Evolutionary conservation across 2,888 invertebrate genomes (phyloP), one percentile per base, ranked within the genome.

Genomic region (Ichneumoninae sp.): DNA sequence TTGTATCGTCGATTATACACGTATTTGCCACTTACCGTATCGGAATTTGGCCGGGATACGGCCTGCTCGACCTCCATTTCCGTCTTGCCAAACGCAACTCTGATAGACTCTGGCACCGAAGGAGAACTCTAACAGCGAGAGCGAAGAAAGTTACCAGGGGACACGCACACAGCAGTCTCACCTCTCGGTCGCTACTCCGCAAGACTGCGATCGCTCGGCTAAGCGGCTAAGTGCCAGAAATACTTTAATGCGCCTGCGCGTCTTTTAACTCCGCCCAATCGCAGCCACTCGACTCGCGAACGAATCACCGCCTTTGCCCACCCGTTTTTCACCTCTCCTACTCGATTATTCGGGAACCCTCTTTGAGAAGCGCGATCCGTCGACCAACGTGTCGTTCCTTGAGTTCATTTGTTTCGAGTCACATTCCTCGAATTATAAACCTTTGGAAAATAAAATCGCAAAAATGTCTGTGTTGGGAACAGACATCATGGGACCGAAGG

Each of bases 181-280:
- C 26, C 33, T 78, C 71, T 80, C 68, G 68, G 50, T 66, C 79
- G 73, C 83, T 79, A 79, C 78, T 78, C 68, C 79, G 79, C 79
- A 79, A 83, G 83, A 83, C 83, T 83, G 60, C 79, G 57, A 47
- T 50, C 16, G 36, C 66, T 68, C 52, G 80, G 60, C 79, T 63
- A 77, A 80, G 76, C 85, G 85, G 47, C 85, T 95, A 96, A 96
- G 96, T 96, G 94, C 94, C 94, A 93, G 93, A 95, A 95, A 95
- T 92, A 89, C 90, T 89, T 89, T 91, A 95, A 91, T 95, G 95
- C 96, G 96, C 96, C 95, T 95, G 96, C 95, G 95, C 89, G 60
- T 19, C 40, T 44, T 54, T 40, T 30, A 57, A 75, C 79, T 22
- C 63, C 63, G 63, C 63, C 63, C 26, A 26, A 57, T 26, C 22